Base-by-base conservation (phyloP, 2,113 vertebrate species). In the Pantherophis guttatus region DNA sequence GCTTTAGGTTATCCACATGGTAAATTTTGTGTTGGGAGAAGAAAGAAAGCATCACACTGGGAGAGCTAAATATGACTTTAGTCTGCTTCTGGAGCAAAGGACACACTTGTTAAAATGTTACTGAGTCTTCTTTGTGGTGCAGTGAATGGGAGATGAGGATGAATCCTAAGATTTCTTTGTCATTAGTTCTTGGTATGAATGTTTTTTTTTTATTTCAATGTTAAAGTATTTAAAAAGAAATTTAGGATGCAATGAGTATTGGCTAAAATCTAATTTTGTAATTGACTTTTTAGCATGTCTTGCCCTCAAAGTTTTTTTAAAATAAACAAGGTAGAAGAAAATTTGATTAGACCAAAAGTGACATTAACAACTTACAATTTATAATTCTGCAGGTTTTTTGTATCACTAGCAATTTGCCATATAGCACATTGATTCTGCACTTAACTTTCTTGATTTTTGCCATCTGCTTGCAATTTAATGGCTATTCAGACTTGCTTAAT, bases 391-490 rank as follows among this genome's bases (percentile, higher is more conserved):
- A 92, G 81, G 55, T 50, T 91, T 50, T 58, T 62, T 52, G 23
- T 10, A 92, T n/a, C 48, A 53, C 7, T 92, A 88, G 65, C 87
- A 62, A 59, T 39, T 86, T 29, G 85, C 0, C 92, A 19, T 29
- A 11, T 2, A 88, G 81, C 53, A 88, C 33, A 89, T 17, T 33
- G 1, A 19, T 86, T 88, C 93, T 90, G 85, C 65, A 0, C 57
- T 89, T 91, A 54, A 48, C 26, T 39, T 24, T 33, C 17, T 87
- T 62, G 59, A 53, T 65, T 88, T 65, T 86, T 50, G 13, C 55
- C 26, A 87, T 87, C 55, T 87, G 85, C 26, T 92, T 17, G 90
- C 70, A 95, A 93, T 92, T 91, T 44, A 86, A 9, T 90, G 85
- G 26, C 90, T 93, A 1, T 58, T 93, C 39, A 86, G 0, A 13